Evolutionary conservation across 2,113 vertebrate species (phyloP).

Genomic region (Malurus elegans): DNA sequence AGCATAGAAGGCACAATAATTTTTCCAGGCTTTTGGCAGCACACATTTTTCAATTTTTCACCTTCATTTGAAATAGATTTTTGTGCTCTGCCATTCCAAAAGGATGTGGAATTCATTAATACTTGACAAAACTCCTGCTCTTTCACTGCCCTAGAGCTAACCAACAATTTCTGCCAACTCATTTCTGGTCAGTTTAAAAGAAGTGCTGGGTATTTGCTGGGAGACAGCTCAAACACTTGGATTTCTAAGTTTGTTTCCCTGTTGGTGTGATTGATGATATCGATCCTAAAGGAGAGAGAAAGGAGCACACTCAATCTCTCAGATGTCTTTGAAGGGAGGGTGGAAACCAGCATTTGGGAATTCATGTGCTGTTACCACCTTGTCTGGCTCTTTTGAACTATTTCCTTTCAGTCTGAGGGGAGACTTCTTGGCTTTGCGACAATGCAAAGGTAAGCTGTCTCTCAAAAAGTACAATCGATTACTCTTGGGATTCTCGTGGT

Average conservation of each 20-base stretch:
- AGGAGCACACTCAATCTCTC: not conserved
- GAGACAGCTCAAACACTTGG: not conserved
- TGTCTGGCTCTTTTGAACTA: not conserved
- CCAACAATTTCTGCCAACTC: not conserved
- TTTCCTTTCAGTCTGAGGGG: not conserved
- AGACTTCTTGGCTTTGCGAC: not conserved
- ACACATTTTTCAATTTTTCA: not conserved
- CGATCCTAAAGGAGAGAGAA: not conserved
- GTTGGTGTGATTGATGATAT: conserved; percentile 11
- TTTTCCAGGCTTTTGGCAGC: not conserved
- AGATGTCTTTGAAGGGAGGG: not conserved
- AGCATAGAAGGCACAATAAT: not conserved
- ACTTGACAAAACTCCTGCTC: not conserved
- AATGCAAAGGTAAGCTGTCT: not conserved
- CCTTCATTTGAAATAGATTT: not conserved
- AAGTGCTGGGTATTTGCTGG: not conserved
- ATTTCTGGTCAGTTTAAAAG: not conserved
- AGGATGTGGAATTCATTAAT: not conserved
- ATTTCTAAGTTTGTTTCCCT: not conserved
- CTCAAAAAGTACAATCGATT: not conserved
- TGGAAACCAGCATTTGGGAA: not conserved
- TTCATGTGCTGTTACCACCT: not conserved
- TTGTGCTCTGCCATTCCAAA: not conserved
- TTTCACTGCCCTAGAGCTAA: not conserved
- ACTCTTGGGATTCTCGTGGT: not conserved